Conservation (phyloP, 2,797 vertebrate genomes). For the Malacoraja senta region DNA sequence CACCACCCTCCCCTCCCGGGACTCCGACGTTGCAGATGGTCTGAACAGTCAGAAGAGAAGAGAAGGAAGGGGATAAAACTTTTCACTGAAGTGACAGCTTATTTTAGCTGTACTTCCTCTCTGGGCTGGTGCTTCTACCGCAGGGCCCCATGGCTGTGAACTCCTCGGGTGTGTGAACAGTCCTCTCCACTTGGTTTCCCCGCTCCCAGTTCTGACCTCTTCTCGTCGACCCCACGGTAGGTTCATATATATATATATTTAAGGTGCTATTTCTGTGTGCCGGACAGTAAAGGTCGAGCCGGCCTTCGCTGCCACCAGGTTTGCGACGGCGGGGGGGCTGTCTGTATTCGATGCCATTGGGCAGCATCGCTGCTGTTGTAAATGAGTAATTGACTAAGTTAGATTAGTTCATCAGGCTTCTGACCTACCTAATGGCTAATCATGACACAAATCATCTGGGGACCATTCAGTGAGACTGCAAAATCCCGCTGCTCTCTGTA, state of each 20-base stretch:
- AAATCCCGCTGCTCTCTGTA: background rate
- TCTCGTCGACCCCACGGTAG: constrained; percentile 34
- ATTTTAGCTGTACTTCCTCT: constrained; percentile 44
- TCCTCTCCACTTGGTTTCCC: background rate
- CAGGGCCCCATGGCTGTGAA: constrained; percentile 37
- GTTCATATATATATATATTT: background rate
- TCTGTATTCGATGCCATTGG: background rate
- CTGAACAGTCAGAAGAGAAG: constrained; percentile 23
- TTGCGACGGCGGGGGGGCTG: background rate
- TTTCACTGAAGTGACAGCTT: constrained; percentile 46
- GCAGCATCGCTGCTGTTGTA: background rate
- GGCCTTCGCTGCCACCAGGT: background rate
- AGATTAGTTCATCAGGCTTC: background rate
- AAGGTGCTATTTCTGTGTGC: constrained; percentile 1
- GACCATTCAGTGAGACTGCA: background rate
- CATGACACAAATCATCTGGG: background rate
- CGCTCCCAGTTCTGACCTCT: background rate
- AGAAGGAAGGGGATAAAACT: background rate
- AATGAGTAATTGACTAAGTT: background rate
- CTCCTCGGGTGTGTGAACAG: constrained; percentile 6
- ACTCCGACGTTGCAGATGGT: constrained; percentile 31
- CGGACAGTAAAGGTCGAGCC: background rate
- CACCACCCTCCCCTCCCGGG: background rate
- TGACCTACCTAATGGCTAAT: background rate
- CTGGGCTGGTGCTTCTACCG: constrained; percentile 39